Conservation (phyloP, 2,797 vertebrate genomes). For the Picus viridis region DNA sequence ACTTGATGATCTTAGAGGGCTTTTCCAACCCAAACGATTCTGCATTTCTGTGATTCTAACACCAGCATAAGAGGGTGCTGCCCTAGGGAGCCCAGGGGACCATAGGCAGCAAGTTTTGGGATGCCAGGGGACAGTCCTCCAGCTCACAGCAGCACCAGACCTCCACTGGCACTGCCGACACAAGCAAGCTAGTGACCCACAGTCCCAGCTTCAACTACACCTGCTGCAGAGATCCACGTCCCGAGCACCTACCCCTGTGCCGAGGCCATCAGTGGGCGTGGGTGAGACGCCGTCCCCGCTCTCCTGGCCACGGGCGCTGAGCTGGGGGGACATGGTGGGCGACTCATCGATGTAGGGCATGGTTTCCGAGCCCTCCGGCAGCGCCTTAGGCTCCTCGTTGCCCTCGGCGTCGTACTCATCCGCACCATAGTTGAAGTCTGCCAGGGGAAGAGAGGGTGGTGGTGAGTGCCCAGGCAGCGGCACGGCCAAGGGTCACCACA, state of each 20-base stretch:
- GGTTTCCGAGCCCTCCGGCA: conserved; percentile 93
- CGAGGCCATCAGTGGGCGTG: conserved; percentile 85
- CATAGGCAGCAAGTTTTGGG: no score
- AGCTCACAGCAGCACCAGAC: neutral
- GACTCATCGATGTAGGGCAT: conserved; percentile 99
- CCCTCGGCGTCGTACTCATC: conserved; percentile 94
- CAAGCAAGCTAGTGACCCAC: accelerated
- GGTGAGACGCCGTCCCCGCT: conserved; percentile 84
- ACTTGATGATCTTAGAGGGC: no score
- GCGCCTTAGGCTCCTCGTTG: conserved; percentile 90
- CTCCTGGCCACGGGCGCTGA: conserved; percentile 88
- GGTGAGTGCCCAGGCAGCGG: conserved; percentile 63
- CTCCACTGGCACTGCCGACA: accelerated
- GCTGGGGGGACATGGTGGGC: conserved; percentile 97
- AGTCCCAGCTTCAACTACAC: neutral
- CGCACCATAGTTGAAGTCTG: conserved; percentile 97
- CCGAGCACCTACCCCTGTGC: conserved; percentile 84
- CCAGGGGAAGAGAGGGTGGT: conserved; percentile 69
- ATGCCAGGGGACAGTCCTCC: no score
- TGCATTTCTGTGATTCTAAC: no score
- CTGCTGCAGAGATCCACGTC: accelerated
- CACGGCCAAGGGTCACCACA: conserved; percentile 18
- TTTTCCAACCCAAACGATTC: no score
- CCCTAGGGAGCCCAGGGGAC: neutral
- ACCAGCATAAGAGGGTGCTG: neutral